Evolutionary conservation across 2,888 invertebrate genomes (phyloP).

Genomic region (Lumbricus terrestris): DNA sequence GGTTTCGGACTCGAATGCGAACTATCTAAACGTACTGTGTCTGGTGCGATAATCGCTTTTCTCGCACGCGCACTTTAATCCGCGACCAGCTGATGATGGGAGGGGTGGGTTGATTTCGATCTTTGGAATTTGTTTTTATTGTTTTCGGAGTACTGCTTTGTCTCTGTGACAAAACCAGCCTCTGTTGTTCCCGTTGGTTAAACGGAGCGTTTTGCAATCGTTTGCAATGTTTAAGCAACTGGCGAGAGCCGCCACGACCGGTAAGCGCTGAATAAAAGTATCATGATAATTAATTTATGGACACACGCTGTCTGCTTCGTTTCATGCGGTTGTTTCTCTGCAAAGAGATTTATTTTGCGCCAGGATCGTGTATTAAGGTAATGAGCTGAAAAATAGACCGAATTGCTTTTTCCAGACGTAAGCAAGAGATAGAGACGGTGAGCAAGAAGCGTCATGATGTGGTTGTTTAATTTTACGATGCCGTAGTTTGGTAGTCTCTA

Average conservation of each 20-base stretch:
- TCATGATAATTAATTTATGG: background rate
- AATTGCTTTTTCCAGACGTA: background rate
- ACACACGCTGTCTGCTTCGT: background rate
- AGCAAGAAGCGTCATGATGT: background rate
- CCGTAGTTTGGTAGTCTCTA: background rate
- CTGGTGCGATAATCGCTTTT: background rate
- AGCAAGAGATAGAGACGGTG: background rate
- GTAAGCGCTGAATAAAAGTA: background rate
- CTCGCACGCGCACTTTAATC: background rate
- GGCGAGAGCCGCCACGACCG: background rate
- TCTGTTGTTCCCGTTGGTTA: background rate
- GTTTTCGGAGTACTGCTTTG: background rate
- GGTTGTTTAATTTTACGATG: background rate
- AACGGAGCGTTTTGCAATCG: no score
- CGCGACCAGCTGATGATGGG: background rate
- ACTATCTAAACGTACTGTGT: background rate
- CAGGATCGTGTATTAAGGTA: background rate
- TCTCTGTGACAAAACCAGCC: background rate
- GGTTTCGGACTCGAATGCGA: background rate
- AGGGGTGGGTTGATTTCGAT: background rate
- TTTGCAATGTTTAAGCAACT: background rate
- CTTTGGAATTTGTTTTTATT: background rate
- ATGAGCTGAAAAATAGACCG: background rate
- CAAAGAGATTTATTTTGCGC: background rate
- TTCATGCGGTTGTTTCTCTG: background rate